phyloP scores from a whole-genome alignment of 2,113 vertebrate species.

The Poicephalus gulielmi region DNA sequence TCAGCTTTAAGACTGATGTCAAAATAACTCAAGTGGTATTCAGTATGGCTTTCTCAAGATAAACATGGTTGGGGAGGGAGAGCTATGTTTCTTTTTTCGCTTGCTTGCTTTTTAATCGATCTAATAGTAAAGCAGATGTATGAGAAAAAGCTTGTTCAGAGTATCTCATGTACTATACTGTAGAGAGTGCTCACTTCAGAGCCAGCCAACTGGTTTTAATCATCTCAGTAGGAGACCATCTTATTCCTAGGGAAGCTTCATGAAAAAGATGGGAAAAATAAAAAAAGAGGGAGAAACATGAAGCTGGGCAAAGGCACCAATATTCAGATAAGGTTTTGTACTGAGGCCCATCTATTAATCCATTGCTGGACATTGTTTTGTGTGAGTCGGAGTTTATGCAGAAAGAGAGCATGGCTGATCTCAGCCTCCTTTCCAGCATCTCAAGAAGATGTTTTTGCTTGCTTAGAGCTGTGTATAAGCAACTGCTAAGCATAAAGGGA shows the following conservation, averaged over 20 bases:
- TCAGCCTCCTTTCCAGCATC: not conserved
- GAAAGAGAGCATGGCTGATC: not conserved
- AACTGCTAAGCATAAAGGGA: not conserved
- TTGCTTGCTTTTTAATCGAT: not conserved
- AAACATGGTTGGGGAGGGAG: not conserved
- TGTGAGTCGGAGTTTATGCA: not conserved
- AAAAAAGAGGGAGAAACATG: not conserved
- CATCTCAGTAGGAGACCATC: not conserved
- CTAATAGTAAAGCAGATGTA: not conserved
- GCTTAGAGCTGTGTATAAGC: not conserved
- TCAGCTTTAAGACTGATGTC: not conserved
- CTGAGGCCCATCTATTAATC: not conserved
- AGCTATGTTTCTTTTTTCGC: not conserved
- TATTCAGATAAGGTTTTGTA: not conserved
- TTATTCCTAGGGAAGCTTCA: not conserved
- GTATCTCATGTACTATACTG: not conserved
- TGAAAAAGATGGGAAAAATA: rapidly evolving
- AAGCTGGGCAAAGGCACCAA: not conserved
- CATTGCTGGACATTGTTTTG: not conserved
- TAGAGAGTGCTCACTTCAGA: not conserved
- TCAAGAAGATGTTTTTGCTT: not conserved
- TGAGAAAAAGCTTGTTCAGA: not conserved
- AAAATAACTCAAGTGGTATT: not conserved
- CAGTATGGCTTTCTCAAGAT: not conserved
- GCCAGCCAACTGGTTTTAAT: conserved; percentile 34